Conservation (phyloP, 2,888 invertebrate species). For the Thymelicus sylvestris region DNA sequence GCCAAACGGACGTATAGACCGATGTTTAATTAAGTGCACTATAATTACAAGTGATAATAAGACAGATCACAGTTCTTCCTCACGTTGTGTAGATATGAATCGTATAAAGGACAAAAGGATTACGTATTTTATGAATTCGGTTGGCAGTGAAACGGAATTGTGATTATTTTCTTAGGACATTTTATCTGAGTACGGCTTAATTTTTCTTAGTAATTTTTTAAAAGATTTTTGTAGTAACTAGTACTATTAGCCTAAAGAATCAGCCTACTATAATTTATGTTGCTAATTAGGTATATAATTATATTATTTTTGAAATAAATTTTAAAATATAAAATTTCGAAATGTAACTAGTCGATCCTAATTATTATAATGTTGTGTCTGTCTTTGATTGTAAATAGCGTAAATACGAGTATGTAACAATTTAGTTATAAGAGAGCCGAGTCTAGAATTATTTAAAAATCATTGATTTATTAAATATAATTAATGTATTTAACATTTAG, state of each 20-base stretch:
- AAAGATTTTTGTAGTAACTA: slow-evolving; percentile 17
- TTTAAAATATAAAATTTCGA: slow-evolving; percentile 50
- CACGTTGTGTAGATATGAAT: slow-evolving; percentile 48
- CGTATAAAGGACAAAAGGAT: slow-evolving; percentile 43
- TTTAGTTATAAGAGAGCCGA: slow-evolving; percentile 50
- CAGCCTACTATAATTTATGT: slow-evolving; percentile 36
- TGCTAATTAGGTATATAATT: slow-evolving; percentile 15
- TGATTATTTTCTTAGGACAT: slow-evolving; percentile 23
- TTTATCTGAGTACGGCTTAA: slow-evolving; percentile 14
- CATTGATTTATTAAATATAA: slow-evolving; percentile 44
- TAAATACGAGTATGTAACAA: slow-evolving; percentile 53
- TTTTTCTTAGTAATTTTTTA: slow-evolving; percentile 14
- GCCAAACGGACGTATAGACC: slow-evolving; percentile 83
- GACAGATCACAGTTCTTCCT: slow-evolving; percentile 72
- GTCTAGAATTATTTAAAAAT: slow-evolving; percentile 46
- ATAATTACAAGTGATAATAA: slow-evolving; percentile 44
- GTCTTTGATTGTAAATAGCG: slow-evolving; percentile 65
- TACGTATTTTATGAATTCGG: slow-evolving; percentile 35
- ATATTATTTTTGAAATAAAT: slow-evolving; percentile 19
- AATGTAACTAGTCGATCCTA: slow-evolving; percentile 77
- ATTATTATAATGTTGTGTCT: slow-evolving; percentile 42
- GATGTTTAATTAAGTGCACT: slow-evolving; percentile 56
- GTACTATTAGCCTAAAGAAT: slow-evolving; percentile 2
- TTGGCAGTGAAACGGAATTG: slow-evolving; percentile 30
- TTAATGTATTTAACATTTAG: slow-evolving; percentile 47